Base-by-base conservation (phyloP, 2,113 vertebrate species). In the Thamnaconus septentrionalis region DNA sequence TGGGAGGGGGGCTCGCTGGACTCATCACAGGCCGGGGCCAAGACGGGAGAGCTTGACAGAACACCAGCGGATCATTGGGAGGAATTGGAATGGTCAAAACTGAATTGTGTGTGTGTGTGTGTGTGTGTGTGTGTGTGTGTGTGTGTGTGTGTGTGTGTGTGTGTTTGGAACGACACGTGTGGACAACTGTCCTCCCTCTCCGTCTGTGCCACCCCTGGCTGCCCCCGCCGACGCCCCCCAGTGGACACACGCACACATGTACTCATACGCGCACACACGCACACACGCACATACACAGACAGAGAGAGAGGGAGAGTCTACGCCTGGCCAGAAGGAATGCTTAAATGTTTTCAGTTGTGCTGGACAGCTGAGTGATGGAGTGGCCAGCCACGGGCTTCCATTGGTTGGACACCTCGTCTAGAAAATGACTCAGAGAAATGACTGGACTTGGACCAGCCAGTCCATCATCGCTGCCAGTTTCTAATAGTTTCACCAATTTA, bases 121-220 rank as follows among this genome's bases (percentile, higher is more conserved):
- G 50, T 46, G 59, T 40, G 64, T 65, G 69, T 39, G n/a, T 61
- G 61, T 57, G 50, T 4, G 53, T 40, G 66, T 6, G 53, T 31
- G n/a, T 53, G 71, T 52, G 41, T 69, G 18, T 31, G 18, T 31
- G 53, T 51, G 72, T 51, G 47, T 69, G 53, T 75, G 79, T 83
- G 65, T 77, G 81, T 85, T 82, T 84, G 84, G 82, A 85, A 74
- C 53, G 9, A 43, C 42, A 53, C 50, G 67, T 66, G 76, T 72
- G 74, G 86, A 88, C 81, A 88, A 88, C 82, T 84, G 85, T 90
- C 79, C 65, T 83, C 78, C 81, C 78, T 82, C 76, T 75, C 86
- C 81, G 88, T 89, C 87, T 89, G 86, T 86, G 85, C 86, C 89
- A 89, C 87, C 87, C 87, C 89, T 89, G 89, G 89, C 86, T 83